A percentile compares a stretch with the other conserved stretches of the same genome.
phyloP scores from a whole-genome alignment of 2,797 vertebrate species.

The Anomalospiza imberbis region DNA sequence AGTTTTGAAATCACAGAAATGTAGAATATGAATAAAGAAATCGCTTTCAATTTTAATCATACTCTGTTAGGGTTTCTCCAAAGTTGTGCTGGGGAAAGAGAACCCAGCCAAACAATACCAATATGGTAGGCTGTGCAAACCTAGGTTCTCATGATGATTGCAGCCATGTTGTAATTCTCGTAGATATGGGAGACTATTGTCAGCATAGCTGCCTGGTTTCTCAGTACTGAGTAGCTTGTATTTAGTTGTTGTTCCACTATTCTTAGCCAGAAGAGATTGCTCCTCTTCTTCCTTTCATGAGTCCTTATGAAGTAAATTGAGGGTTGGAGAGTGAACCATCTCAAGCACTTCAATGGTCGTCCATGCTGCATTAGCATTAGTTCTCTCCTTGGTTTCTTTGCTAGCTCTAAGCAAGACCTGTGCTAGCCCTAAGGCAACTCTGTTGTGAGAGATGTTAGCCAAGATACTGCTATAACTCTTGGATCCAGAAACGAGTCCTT shows the following conservation, averaged over 20 bases:
- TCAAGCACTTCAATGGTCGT: background rate
- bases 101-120: background rate
- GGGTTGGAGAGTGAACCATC: background rate
- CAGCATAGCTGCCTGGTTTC: background rate
- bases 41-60: background rate
- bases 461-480: background rate
- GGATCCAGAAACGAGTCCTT: background rate
- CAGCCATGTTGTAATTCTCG: background rate
- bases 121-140: background rate
- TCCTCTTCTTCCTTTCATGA: background rate
- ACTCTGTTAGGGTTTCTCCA: background rate
- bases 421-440: background rate
- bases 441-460: background rate
- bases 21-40: background rate
- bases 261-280: background rate
- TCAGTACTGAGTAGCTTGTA: background rate
- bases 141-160: background rate
- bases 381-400: background rate
- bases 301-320: background rate
- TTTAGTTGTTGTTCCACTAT: background rate
- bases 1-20: background rate
- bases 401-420: background rate
- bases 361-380: fast-evolving
- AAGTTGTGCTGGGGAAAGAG: background rate
- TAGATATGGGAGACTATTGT: background rate